A percentile compares a stretch with the other conserved stretches of the same genome.
Conservation (phyloP, 2,888 invertebrate species). For the Pharmacophagus antenor region DNA sequence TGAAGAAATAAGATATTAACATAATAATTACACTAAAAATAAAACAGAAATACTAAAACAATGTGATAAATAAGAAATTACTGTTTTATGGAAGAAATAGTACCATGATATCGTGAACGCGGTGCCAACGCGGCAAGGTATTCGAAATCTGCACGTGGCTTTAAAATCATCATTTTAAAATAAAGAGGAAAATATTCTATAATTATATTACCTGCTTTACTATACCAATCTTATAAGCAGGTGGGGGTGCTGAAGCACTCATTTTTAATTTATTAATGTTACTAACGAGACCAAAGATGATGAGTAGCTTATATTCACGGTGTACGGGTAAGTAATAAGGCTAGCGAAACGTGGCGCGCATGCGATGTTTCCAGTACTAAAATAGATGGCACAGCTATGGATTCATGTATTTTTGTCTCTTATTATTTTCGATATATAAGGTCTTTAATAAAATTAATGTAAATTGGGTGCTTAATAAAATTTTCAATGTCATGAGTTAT, state of each 20-base stretch:
- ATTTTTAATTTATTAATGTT: constrained; percentile 54
- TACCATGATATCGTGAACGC: constrained; percentile 36
- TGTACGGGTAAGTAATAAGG: constrained; percentile 59
- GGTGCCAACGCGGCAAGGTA: constrained; percentile 72
- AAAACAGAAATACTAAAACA: too few relatives aligned
- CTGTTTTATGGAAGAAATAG: constrained; percentile 7
- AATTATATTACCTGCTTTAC: constrained; percentile 73
- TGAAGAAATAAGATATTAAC: neutral
- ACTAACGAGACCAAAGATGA: constrained; percentile 49
- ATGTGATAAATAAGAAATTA: neutral
- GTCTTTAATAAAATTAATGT: neutral
- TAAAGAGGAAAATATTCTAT: constrained; percentile 39
- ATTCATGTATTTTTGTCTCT: neutral
- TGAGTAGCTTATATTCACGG: constrained; percentile 56
- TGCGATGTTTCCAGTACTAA: constrained; percentile 57
- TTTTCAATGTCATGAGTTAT: too few relatives aligned
- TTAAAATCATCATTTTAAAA: constrained; percentile 39
- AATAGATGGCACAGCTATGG: constrained; percentile 33
- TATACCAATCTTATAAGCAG: constrained; percentile 68
- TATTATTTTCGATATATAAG: neutral
- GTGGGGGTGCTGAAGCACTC: constrained; percentile 67
- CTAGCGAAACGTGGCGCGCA: constrained; percentile 67
- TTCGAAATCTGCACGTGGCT: constrained; percentile 64
- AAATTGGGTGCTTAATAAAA: neutral
- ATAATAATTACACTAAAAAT: too few relatives aligned